A percentile compares a stretch with the other conserved stretches of the same genome.
Evolutionary conservation across 2,797 vertebrate genomes (phyloP).

Genomic region (Peromyscus nudipes): DNA sequence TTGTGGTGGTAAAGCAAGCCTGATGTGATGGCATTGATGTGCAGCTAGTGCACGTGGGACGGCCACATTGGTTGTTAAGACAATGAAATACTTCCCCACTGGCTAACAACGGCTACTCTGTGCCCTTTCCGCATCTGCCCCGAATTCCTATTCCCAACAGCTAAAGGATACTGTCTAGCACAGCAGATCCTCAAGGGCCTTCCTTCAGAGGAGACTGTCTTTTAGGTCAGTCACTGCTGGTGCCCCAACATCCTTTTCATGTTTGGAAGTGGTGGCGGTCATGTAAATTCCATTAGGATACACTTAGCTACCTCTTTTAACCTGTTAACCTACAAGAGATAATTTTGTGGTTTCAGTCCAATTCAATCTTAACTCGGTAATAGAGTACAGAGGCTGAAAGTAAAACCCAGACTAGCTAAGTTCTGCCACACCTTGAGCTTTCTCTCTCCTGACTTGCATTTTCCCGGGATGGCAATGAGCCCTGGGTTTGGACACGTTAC

Average conservation of each 20-base stretch:
- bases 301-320: background rate
- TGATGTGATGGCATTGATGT: background rate
- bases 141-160: background rate
- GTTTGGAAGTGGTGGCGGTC: background rate
- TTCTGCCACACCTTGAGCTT: background rate
- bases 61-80: background rate
- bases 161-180: background rate
- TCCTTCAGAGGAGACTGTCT: background rate
- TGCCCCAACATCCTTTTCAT: background rate
- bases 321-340: background rate
- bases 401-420: background rate
- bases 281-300: background rate
- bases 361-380: background rate
- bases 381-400: background rate
- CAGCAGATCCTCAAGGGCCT: background rate
- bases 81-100: background rate
- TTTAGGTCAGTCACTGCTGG: background rate
- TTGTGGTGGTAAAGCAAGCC: background rate
- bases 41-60: rapidly evolving
- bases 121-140: background rate
- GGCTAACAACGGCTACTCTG: background rate
- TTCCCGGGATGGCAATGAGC: background rate
- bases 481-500: background rate
- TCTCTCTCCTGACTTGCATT: background rate
- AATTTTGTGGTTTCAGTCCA: background rate